These are phyloP conservation scores for Botia almorhae DNA, from an alignment of 2,797 vertebrate genomes.

Conservation along the genomic window DNA sequence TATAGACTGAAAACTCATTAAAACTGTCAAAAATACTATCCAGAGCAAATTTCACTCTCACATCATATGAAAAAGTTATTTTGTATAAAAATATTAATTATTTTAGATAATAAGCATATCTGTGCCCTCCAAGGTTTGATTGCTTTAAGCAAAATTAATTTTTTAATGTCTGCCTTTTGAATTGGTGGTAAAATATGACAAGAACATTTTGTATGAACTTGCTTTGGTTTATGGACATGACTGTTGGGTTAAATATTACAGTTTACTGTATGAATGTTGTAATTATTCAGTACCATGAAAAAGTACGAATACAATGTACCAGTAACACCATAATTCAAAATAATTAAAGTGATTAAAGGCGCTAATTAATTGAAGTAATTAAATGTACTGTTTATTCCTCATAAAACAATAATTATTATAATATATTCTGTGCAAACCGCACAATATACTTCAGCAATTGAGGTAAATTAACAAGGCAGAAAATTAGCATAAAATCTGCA, in stretches of 20 bases:
- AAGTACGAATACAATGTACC: background rate
- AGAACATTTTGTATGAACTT: background rate
- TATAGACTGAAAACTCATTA: background rate
- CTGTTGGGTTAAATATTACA: background rate
- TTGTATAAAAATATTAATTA: background rate
- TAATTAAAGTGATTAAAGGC: background rate
- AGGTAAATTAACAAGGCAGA: slow-evolving; percentile 11
- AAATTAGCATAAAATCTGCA: slow-evolving; percentile 15
- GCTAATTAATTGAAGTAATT: background rate
- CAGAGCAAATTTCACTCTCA: background rate
- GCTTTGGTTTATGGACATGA: too few species aligned
- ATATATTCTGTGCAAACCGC: background rate
- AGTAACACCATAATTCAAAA: background rate
- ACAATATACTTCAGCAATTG: background rate
- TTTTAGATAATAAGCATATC: too few species aligned
- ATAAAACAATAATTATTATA: background rate
- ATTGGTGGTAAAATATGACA: background rate
- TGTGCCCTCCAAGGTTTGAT: background rate
- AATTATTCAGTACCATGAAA: background rate
- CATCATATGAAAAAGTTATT: background rate
- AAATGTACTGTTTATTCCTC: slow-evolving; percentile 4
- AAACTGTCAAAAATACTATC: background rate
- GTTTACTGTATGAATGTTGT: background rate
- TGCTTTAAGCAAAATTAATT: background rate
- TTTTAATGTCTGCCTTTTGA: background rate